Evolutionary conservation across 2,888 invertebrate species (phyloP), one percentile per base, ranked within the genome.

Genomic region (Drosophila falleni): DNA sequence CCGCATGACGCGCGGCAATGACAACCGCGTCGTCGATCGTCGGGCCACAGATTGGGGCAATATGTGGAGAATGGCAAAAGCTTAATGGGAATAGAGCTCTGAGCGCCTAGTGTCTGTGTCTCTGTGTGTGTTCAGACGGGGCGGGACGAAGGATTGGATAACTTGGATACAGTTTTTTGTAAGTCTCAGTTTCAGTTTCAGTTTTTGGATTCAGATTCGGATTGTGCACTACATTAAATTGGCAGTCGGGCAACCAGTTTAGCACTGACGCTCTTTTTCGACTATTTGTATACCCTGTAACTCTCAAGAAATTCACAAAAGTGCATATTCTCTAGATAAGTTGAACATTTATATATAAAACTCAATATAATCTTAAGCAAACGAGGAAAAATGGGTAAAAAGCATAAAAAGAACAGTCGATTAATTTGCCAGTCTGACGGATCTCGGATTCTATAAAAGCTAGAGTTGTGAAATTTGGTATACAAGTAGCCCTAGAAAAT

Each of bases 1-100:
- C 83, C 81, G 81, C 82, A 56, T 56, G 86, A 65, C 74, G 74
- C 55, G 70, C 78, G 74, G 85, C 87, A 87, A 83, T 87, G 82
- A 82, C 82, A 82, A 84, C 71, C 67, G 53, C 50, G 37, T 13
- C 53, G 42, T 46, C 26, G 37, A 13, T 13, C 29, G 37, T 31
- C 10, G 42, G 11, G 55, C 37, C 39, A 49, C 58, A 68, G 51
- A 60, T 58, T 58, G 64, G 33, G 53, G 55, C 54, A 58, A 55
- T 29, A 56, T 47, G 46, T 50, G 65, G 79, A 63, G 70, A 69
- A 66, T 71, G 77, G 70, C 77, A 63, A 64, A 66, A 72, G 61
- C 69, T 66, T 66, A 69, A 66, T 72, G 64, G 64, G 41, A 37
- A 55, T 64, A 62, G 55, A 26, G 49, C 47, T 56, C 56, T n/a